Percentiles rank a stretch among this genome's conserved stretches.
Conservation (phyloP, 1,140 invertebrate species). For the Aphaenogaster floridana region DNA sequence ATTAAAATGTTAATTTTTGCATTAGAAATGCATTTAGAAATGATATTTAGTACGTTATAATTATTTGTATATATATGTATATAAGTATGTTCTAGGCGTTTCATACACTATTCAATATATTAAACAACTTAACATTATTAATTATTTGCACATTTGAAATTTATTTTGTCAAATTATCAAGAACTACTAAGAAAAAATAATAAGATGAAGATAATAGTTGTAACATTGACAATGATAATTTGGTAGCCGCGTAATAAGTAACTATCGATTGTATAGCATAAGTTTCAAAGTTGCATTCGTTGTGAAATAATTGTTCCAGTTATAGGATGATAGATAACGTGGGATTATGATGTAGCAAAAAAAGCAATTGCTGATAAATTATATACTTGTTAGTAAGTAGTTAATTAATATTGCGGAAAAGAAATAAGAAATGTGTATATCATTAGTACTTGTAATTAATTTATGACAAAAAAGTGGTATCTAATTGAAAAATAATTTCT, state of each 20-base stretch:
- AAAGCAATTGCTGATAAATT: conserved; percentile 44
- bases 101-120: too few relatives aligned
- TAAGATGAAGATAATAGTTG: neutral
- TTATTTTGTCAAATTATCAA: too few relatives aligned
- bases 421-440: conserved; percentile 9
- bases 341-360: neutral
- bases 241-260: neutral
- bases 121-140: too few relatives aligned
- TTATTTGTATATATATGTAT: neutral
- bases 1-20: neutral
- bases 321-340: conserved; percentile 14
- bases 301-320: conserved; percentile 1
- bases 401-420: neutral
- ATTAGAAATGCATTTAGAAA: neutral
- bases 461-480: neutral
- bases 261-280: neutral
- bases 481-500: neutral
- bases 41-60: neutral
- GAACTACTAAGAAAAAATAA: too few relatives aligned
- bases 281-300: neutral
- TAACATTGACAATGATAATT: neutral
- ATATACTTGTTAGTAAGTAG: neutral
- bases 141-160: too few relatives aligned
- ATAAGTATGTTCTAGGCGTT: neutral
- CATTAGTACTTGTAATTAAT: neutral